Conservation (phyloP, 2,888 invertebrate species). For the Luperina testacea region DNA sequence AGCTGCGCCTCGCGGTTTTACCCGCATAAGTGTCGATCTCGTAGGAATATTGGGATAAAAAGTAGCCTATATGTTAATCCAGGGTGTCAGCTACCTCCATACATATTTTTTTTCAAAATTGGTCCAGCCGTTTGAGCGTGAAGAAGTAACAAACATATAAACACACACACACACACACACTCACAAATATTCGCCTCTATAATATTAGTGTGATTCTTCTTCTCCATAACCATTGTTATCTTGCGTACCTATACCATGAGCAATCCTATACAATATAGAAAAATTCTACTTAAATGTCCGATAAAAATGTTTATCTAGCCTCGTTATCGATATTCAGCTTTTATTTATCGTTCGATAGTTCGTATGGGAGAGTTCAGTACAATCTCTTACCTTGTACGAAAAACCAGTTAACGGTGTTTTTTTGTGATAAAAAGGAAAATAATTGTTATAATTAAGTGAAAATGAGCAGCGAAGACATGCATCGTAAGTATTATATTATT, state of each 20-base stretch:
- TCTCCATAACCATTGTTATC: background rate
- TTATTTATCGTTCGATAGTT: constrained; percentile 41
- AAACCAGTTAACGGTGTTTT: constrained; percentile 18
- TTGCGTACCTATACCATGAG: background rate
- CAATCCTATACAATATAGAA: constrained; percentile 12
- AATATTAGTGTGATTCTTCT: background rate
- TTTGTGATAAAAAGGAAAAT: constrained; percentile 14
- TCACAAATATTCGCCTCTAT: no score
- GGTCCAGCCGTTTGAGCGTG: no score
- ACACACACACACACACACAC: no score
- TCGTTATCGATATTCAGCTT: constrained; percentile 38
- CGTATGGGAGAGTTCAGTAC: constrained; percentile 35
- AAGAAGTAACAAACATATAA: no score
- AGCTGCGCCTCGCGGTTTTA: no score
- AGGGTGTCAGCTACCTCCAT: no score
- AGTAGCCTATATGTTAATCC: no score
- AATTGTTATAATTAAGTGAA: constrained; percentile 1
- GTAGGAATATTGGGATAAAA: no score
- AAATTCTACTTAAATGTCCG: constrained; percentile 43
- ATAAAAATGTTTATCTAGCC: constrained; percentile 41
- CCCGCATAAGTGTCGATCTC: no score
- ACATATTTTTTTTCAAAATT: no score
- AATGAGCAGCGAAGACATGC: constrained; percentile 41
- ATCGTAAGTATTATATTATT: constrained; percentile 28
- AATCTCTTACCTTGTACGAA: constrained; percentile 14